Evolutionary conservation across 2,888 invertebrate genomes (phyloP).

Genomic region (Drosophila falleni): DNA sequence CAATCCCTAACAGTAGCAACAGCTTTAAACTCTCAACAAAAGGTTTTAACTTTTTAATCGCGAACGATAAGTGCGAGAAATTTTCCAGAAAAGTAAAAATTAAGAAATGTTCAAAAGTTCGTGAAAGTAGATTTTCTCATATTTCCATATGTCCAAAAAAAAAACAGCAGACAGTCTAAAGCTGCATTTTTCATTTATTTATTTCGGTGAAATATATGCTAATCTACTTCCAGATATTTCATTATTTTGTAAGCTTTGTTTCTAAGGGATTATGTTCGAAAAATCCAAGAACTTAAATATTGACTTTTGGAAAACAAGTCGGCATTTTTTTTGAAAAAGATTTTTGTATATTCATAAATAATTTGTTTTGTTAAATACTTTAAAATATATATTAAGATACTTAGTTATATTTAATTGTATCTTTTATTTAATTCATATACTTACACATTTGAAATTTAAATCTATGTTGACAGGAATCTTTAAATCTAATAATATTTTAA

Average conservation of each 20-base stretch:
- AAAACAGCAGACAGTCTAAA: background rate
- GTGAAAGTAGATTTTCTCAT: background rate
- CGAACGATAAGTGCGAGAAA: background rate
- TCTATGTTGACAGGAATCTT: background rate
- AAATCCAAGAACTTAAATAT: background rate
- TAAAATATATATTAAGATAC: too few species aligned
- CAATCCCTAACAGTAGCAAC: slow-evolving; percentile 36
- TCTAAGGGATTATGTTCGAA: background rate
- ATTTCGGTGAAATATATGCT: slow-evolving; percentile 6
- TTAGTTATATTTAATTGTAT: too few species aligned
- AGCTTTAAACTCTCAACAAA: slow-evolving; percentile 37
- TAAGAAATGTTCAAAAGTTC: background rate
- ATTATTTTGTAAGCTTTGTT: background rate
- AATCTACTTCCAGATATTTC: background rate
- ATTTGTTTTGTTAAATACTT: too few species aligned
- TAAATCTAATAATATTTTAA: background rate
- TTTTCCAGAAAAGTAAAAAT: background rate
- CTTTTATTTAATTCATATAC: too few species aligned
- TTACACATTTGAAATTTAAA: too few species aligned
- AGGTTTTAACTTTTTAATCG: slow-evolving; percentile 31
- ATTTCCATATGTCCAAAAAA: background rate
- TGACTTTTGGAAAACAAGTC: background rate
- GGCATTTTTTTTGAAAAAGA: background rate
- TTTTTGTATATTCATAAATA: too few species aligned
- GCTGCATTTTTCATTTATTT: slow-evolving; percentile 20